Evolutionary conservation across 2,113 vertebrate species (phyloP).

Genomic region (Felis catus): F.catus_Fca126_mat1.0 CM031419.1:219990501-219991000

Average conservation of each 20-base stretch:
- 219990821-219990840: neutral
- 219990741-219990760: fast-evolving
- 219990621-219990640: fast-evolving
- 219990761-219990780: neutral
- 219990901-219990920: fast-evolving
- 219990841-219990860: fast-evolving
- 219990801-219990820: neutral
- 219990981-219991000: neutral
- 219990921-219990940: neutral
- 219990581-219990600: fast-evolving
- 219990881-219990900: fast-evolving
- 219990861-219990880: fast-evolving
- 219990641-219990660: neutral
- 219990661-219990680: neutral
- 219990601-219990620: fast-evolving
- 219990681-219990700: neutral
- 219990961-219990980: neutral
- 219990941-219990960: too few species aligned
- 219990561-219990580: fast-evolving
- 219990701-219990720: neutral
- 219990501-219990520: fast-evolving
- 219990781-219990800: fast-evolving
- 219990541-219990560: fast-evolving
- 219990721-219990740: fast-evolving
- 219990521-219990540: fast-evolving